Conservation (phyloP, 2,113 vertebrate species). For the Numenius arquata region DNA sequence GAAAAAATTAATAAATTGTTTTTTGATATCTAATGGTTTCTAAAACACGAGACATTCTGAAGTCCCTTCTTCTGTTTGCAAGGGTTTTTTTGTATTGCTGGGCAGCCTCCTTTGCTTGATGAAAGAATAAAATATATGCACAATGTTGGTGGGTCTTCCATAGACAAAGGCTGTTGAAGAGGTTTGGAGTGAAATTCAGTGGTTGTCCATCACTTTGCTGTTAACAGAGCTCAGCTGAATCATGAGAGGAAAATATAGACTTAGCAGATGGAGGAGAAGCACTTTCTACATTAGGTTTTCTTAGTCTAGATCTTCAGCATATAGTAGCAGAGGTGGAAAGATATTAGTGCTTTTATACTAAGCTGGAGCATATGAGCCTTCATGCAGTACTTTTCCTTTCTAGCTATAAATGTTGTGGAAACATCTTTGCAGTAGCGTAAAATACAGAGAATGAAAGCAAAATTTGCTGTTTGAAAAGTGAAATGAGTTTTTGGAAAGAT, state of each 20-base stretch:
- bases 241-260: not conserved
- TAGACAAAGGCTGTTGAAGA: not conserved
- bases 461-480: not conserved
- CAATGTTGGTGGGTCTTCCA: not conserved
- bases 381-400: not conserved
- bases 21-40: slow-evolving; percentile 27
- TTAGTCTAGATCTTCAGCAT: not conserved
- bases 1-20: not conserved
- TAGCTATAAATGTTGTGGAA: not conserved
- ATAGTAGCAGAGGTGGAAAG: not conserved
- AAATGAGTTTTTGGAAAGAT: not conserved
- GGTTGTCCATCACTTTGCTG: not conserved
- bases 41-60: not conserved
- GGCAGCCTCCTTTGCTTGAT: not conserved
- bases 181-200: not conserved
- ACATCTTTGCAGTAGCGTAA: not conserved
- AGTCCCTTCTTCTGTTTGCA: not conserved
- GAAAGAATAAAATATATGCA: not conserved
- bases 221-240: not conserved
- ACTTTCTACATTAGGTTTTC: not conserved
- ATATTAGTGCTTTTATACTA: not conserved
- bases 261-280: not conserved
- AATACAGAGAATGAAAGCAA: not conserved
- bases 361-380: not conserved
- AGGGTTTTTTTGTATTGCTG: not conserved